Percentiles rank a stretch among this genome's conserved stretches.
Evolutionary conservation across 2,113 vertebrate species (phyloP).

Genomic region (Proteles cristata): DNA sequence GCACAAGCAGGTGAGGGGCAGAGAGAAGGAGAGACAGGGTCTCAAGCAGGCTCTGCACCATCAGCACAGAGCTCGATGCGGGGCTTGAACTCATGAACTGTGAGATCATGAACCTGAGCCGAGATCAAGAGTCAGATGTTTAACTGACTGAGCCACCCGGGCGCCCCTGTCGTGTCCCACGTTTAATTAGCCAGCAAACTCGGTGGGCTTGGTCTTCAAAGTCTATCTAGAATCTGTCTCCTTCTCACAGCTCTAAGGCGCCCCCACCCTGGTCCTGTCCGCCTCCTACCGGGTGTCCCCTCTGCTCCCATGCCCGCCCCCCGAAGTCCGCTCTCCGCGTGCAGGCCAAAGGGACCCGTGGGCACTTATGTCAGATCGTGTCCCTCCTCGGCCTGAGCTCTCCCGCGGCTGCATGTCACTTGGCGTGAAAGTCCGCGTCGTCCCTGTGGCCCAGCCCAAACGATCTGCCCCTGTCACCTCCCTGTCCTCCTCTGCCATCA

Average conservation of each 20-base stretch:
- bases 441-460: background rate
- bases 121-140: no score
- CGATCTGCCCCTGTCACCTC: fast-evolving
- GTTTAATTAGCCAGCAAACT: background rate
- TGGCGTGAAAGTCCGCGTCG: background rate
- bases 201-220: background rate
- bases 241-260: background rate
- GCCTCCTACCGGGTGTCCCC: background rate
- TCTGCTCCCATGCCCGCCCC: background rate
- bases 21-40: no score
- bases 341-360: background rate
- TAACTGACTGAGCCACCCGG: no score
- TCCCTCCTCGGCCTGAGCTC: background rate
- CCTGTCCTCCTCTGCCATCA: background rate
- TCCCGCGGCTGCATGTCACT: background rate
- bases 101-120: no score
- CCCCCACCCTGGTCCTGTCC: background rate
- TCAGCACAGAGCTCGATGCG: no score
- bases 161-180: background rate
- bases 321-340: background rate
- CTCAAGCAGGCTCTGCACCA: no score
- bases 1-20: no score
- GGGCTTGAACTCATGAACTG: no score
- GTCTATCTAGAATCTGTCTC: background rate
- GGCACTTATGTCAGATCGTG: fast-evolving